phyloP scores from a whole-genome alignment of 2,113 vertebrate genomes.

The Cardinalis cardinalis region DNA sequence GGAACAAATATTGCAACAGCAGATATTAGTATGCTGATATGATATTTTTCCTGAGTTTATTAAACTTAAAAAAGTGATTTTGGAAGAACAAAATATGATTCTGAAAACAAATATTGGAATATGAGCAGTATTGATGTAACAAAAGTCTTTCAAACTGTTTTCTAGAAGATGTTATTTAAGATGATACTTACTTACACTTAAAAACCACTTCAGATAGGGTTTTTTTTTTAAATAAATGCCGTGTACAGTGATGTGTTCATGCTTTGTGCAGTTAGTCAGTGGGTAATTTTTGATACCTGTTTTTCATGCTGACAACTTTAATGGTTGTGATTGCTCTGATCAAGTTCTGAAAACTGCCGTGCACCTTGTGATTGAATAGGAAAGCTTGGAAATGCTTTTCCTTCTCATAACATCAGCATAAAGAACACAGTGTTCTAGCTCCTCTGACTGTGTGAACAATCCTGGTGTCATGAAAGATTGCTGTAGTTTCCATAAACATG shows the following conservation, averaged over 20 bases:
- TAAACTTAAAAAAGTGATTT: conserved; percentile 6
- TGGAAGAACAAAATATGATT: not conserved
- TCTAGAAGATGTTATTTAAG: not conserved
- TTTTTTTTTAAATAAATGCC: not conserved
- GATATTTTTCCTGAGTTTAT: conserved; percentile 30
- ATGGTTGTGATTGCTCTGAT: not conserved
- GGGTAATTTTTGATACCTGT: not conserved
- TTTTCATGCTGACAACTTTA: not conserved
- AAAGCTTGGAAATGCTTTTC: not conserved
- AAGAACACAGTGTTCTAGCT: conserved; percentile 38
- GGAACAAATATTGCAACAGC: conserved; percentile 30
- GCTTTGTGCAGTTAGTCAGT: not conserved
- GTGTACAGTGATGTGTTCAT: not conserved
- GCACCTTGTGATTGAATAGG: not conserved
- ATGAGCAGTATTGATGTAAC: not conserved
- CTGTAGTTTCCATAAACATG: conserved; percentile 36
- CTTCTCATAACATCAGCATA: not conserved
- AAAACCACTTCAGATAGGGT: not conserved
- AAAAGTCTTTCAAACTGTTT: not conserved
- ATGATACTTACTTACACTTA: not conserved
- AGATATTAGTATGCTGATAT: conserved; percentile 15
- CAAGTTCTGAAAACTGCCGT: not conserved
- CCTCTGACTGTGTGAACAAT: not conserved
- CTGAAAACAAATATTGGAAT: conserved; percentile 1
- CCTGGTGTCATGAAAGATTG: conserved; percentile 16